Evolutionary conservation across 2,113 vertebrate species (phyloP), one percentile per base, ranked within the genome.

Genomic region (Coracopsis vasa): DNA sequence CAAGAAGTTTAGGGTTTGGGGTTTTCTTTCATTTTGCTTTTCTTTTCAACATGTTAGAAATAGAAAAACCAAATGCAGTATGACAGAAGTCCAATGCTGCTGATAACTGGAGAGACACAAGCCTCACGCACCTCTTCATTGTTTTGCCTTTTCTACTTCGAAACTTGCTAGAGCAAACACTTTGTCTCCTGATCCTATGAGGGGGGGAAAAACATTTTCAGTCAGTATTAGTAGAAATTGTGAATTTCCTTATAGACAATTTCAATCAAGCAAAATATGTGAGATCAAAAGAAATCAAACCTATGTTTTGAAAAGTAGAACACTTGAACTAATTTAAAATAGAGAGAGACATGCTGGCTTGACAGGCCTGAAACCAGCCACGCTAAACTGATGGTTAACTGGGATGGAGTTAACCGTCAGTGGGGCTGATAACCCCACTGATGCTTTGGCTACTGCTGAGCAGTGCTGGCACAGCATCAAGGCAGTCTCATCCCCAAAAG

Each of bases 101-200:
- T 71, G 88, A 11, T 35, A 78, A 84, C 56, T 42, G 92, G 29
- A 87, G 82, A 74, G 45, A 75, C 66, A 67, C 42, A 62, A 94
- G 54, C 45, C 74, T 71, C 64, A 95, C 3, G 7, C 91, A 95
- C 48, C 80, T 77, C 74, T 92, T 98, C 97, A 98, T 39, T 98
- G 98, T 74, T 99, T 98, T 42, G 98, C 98, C 96, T 99, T 99
- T 95, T 97, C 98, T 93, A 99, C 99, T 86, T 99, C 99, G 94
- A 99, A 98, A 97, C 98, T 99, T 50, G 99, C 99, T 94, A 99
- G 98, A 94, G 99, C 99, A 97, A 99, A 97, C 89, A 99, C 99
- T 97, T 99, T 99, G 97, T 99, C 99, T 97, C 99, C 99, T 20
- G 99, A 99, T 39, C 99, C 99, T 99, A 74, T 69, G 94, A 95